Conservation (phyloP, 2,888 invertebrate species). For the Leucoptera coffeella region DNA sequence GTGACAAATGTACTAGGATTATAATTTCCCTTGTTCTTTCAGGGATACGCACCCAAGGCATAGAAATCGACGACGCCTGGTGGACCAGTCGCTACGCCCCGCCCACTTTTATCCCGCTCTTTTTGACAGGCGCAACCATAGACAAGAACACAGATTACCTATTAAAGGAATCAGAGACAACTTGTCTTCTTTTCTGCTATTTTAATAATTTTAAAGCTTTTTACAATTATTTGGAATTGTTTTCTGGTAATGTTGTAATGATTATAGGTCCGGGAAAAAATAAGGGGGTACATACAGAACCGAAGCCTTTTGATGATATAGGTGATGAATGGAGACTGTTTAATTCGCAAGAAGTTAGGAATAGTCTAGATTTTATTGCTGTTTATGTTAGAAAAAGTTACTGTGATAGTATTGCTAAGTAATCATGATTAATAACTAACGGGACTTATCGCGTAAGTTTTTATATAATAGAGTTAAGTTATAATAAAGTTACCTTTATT, state of each 20-base stretch:
- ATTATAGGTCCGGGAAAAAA: slow-evolving; percentile 67
- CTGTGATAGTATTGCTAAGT: too few relatives aligned
- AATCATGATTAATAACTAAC: too few relatives aligned
- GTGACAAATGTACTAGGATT: neutral
- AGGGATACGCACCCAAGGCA: slow-evolving; percentile 59
- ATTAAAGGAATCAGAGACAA: slow-evolving; percentile 25
- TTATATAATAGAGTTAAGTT: neutral
- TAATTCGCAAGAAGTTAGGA: slow-evolving; percentile 52
- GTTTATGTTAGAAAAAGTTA: slow-evolving; percentile 31
- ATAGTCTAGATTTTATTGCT: slow-evolving; percentile 60
- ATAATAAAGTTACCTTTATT: too few relatives aligned
- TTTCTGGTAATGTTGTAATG: slow-evolving; percentile 59
- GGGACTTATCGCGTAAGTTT: too few relatives aligned
- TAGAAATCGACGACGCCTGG: slow-evolving; percentile 76
- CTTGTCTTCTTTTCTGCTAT: slow-evolving; percentile 72
- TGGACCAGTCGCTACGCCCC: slow-evolving; percentile 74
- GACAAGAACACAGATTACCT: slow-evolving; percentile 23
- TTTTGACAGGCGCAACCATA: slow-evolving; percentile 37
- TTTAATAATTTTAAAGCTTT: slow-evolving; percentile 71
- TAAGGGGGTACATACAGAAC: slow-evolving; percentile 62
- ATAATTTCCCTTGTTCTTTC: too few relatives aligned
- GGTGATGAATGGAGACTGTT: slow-evolving; percentile 53
- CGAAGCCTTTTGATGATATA: slow-evolving; percentile 58
- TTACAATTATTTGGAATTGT: slow-evolving; percentile 57
- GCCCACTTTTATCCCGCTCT: slow-evolving; percentile 61